Evolutionary conservation across 2,113 vertebrate genomes (phyloP), one percentile per base, ranked within the genome.

Genomic region (Corythornis vintsioides): DNA sequence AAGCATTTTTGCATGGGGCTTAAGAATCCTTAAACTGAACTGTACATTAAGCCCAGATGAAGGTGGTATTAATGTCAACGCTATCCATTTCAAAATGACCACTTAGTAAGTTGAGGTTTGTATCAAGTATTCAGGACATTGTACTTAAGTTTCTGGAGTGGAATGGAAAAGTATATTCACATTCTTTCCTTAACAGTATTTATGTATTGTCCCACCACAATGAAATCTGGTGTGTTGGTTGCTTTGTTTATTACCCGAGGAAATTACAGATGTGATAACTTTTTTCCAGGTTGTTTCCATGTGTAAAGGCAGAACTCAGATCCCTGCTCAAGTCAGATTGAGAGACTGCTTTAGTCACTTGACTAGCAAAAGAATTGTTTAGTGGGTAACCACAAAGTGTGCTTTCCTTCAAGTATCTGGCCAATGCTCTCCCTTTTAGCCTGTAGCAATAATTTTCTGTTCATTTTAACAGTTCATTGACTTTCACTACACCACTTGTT

Each of bases 381-480:
- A 43, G 53, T 55, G 67, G 86, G 35, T 61, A 94, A 95, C 63
- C 61, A 38, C 48, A 45, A 55, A 77, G 70, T 42, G 63, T 80
- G 35, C 22, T 95, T 93, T 69, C 53, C 47, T 86, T 81, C 63
- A 56, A 74, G 72, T 88, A 43, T 84, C 76, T 91, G 80, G 57
- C 56, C 84, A 63, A 53, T 25, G 70, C 86, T 91, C 79, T 94
- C 55, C 40, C 29, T 93, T 82, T 90, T 91, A 75, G 76, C 95
- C 94, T 73, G 47, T 20, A 91, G 92, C 93, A 72, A 16, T 94
- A 80, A 83, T 91, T 91, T 79, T 31, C 79, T 95, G 64, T 90
- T 79, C 65, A 19, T 88, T 96, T 93, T 92, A 94, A 80, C 73
- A 92, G 81, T 88, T 85, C 86, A 88, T 96, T 96, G 90, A 52